Base-by-base conservation (phyloP, 2,797 vertebrate genomes). In the Merluccius polli region DNA sequence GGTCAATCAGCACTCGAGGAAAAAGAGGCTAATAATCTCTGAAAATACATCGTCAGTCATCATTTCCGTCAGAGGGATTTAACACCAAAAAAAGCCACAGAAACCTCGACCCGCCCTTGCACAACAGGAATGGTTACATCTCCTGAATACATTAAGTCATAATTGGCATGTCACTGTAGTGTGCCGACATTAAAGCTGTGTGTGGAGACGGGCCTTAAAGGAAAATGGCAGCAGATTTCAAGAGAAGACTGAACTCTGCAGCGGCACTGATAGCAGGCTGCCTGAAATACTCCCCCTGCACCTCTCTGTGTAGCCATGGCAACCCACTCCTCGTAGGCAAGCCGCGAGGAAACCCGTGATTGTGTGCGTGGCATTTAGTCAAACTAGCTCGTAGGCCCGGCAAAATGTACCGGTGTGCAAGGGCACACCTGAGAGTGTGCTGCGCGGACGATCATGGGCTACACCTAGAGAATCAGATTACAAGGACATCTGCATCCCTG, bases 281-380 rank as follows among this genome's bases (percentile, higher is more conserved):
- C 38, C 38, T 78, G 78, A 77, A 83, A 77, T 87, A 87, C 81
- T 74, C 78, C 79, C 80, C 85, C 80, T 30, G 30, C 74, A 80
- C 78, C 81, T 87, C 82, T 21, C 38, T 76, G 79, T 38, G 91
- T 92, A 85, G 85, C 89, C 88, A 92, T 92, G 88, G 88, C 84
- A 92, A 92, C 91, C 77, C 79, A 78, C 85, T 82, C 87, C 79
- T 71, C 79, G 59, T 11, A 65, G 81, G 73, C 85, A 77, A 33
- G 81, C 59, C n/a, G 2, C 83, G 21, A 59, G 70, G 71, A 31
- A 72, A 12, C 74, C 77, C 30, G 73, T 70, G 6, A 63, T n/a
- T 16, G 68, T 41, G 33, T 11, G 13, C 7, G 52, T 36, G 63
- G 13, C 67, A 4, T 69, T 9, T 32, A 65, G 59, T 27, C 59